Evolutionary conservation across 2,113 vertebrate species (phyloP).

Genomic region (Tylochromis polylepis): DNA sequence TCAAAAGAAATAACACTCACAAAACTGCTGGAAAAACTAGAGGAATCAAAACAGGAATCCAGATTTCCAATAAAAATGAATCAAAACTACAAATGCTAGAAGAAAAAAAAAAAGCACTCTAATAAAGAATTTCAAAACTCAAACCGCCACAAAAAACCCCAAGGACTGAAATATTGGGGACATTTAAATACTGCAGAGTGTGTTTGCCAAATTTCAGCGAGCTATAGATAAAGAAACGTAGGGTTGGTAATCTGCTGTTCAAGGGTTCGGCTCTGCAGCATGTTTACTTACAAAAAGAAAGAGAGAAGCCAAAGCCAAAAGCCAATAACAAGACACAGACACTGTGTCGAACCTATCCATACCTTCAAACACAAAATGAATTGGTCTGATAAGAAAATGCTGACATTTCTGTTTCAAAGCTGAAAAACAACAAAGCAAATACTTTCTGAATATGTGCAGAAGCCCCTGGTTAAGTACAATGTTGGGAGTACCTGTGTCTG

Average conservation of each 20-base stretch:
- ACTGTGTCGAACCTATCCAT: not conserved
- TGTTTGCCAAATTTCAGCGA: not conserved
- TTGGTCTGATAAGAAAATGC: not conserved
- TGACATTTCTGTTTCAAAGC: not conserved
- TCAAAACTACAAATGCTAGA: not conserved
- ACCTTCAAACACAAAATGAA: not conserved
- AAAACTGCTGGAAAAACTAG: not conserved
- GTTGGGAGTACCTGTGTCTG: not conserved
- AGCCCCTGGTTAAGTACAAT: not conserved
- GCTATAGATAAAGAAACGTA: not conserved
- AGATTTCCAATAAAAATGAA: not conserved
- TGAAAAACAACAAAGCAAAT: not conserved
- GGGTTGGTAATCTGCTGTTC: not conserved
- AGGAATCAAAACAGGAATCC: not conserved
- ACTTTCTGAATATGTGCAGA: not conserved
- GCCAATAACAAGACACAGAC: not conserved
- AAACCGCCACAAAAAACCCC: not conserved
- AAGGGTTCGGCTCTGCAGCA: not conserved
- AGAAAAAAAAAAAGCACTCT: not conserved
- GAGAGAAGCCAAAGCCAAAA: not conserved
- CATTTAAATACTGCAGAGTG: not conserved
- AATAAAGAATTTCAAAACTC: not conserved
- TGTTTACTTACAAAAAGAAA: not conserved
- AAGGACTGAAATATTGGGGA: not conserved
- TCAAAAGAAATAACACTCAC: not conserved